Evolutionary conservation across 1,140 invertebrate genomes (phyloP), one percentile per base, ranked within the genome.

Genomic region (Listronotus oregonensis): DNA sequence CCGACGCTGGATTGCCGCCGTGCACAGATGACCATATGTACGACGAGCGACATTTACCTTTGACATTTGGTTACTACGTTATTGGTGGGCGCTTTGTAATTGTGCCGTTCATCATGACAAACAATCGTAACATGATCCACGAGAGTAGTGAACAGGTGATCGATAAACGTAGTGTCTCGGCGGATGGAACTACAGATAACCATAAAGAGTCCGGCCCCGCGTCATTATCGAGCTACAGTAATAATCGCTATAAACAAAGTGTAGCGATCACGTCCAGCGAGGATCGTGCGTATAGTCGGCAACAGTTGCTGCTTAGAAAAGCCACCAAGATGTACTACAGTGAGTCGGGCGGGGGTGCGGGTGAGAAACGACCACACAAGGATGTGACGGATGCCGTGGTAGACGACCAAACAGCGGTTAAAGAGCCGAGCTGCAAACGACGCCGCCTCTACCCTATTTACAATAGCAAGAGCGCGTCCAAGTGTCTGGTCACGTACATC

Each of bases 191-290:
- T 39, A 39, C 37, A 39, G 37, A 39, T 39, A 39, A 39, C 37
- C 37, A 39, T 39, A 39, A 39, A 39, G 37, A 39, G 37, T 39
- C 37, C 37, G 37, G 37, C 37, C 37, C 37, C 37, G 37, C 37
- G 37, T 39, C 37, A 12, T 39, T 39, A 39, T 39, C 37, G 37
- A 39, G 37, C 37, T 39, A 39, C 37, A 39, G 37, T 39, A 39
- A 39, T 39, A 39, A 39, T 39, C 37, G 37, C 37, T 39, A 39
- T 39, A 39, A 39, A 39, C 37, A 39, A 39, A 39, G 37, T 39
- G 37, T 39, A 39, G 37, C 37, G 37, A 39, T 39, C 37, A 39
- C 37, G 37, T 39, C 37, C 37, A 39, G 37, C 37, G 37, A 39
- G 37, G 37, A 39, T 39, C 37, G 37, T 39, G 37, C 37, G 37